A percentile compares a stretch with the other conserved stretches of the same genome.
Evolutionary conservation across 2,113 vertebrate genomes (phyloP).

Genomic region (Gobiocypris rarus): DNA sequence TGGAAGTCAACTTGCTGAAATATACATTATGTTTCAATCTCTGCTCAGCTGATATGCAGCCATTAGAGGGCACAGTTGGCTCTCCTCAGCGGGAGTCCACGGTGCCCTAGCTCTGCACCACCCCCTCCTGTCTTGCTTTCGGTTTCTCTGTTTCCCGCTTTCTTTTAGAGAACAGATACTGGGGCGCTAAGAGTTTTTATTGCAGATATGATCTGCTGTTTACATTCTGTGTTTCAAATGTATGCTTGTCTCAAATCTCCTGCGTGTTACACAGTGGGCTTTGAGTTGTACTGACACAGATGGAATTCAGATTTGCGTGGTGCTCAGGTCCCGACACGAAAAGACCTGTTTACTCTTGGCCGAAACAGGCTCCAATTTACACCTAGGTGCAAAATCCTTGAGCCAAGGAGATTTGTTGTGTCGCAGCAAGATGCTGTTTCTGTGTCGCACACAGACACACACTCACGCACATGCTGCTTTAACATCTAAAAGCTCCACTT

Average conservation of each 20-base stretch:
- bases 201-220: conserved; percentile 50
- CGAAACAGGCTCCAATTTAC: conserved; percentile 48
- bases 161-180: conserved; percentile 21
- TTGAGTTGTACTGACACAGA: conserved; percentile 14
- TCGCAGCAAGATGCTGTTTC: conserved; percentile 28
- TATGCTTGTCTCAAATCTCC: conserved; percentile 35
- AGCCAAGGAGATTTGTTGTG: conserved; percentile 41
- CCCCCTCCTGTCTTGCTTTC: conserved; percentile 31
- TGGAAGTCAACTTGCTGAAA: conserved; percentile 38
- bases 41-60: conserved; percentile 50
- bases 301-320: conserved; percentile 31
- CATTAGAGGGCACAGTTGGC: conserved; percentile 63
- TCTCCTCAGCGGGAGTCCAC: conserved; percentile 50
- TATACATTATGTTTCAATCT: conserved; percentile 24
- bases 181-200: conserved; percentile 24
- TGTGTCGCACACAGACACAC: conserved; percentile 31
- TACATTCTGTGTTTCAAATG: conserved; percentile 48
- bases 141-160: conserved; percentile 27
- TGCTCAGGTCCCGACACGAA: conserved; percentile 33
- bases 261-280: neutral
- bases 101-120: conserved; percentile 5
- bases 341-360: conserved; percentile 46
- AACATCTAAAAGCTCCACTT: conserved; percentile 36
- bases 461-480: conserved; percentile 19
- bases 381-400: conserved; percentile 47